A percentile compares a stretch with the other conserved stretches of the same genome.
These are phyloP conservation scores for Xiphophorus hellerii DNA, from an alignment of 2,113 vertebrate genomes.

Conservation along the genomic window DNA sequence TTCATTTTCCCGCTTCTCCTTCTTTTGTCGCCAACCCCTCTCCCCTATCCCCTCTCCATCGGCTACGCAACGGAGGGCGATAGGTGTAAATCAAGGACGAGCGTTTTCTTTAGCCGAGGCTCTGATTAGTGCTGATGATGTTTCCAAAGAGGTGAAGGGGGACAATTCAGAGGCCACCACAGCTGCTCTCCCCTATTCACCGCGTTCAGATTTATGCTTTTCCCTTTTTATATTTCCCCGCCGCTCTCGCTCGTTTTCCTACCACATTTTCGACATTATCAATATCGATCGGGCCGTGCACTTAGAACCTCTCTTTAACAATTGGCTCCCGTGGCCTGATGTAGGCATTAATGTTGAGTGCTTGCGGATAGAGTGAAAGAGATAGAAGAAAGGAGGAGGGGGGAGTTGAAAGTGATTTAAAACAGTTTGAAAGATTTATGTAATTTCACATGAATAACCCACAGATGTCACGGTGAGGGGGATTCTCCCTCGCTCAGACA, in stretches of 20 bases:
- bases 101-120: constrained; percentile 78
- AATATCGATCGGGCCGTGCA: constrained; percentile 90
- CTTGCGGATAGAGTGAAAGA: constrained; percentile 45
- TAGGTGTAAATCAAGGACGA: constrained; percentile 81
- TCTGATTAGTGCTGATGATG: constrained; percentile 90
- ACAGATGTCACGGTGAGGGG: constrained; percentile 79
- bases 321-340: constrained; percentile 91
- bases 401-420: constrained; percentile 87
- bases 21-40: constrained; percentile 54
- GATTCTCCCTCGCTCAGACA: constrained; percentile 60
- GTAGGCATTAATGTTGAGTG: constrained; percentile 84
- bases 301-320: constrained; percentile 91
- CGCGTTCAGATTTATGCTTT: constrained; percentile 87
- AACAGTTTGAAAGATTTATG: constrained; percentile 93
- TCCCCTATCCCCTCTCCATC: constrained; percentile 44
- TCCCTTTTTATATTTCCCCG: constrained; percentile 50
- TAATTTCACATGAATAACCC: constrained; percentile 97
- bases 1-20: constrained; percentile 51
- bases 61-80: constrained; percentile 71
- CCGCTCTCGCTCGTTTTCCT: constrained; percentile 71
- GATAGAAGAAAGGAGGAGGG: constrained; percentile 61
- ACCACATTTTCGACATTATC: constrained; percentile 92
- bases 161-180: constrained; percentile 81
- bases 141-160: constrained; percentile 82
- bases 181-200: constrained; percentile 86